Evolutionary conservation across 2,797 vertebrate species (phyloP), one percentile per base, ranked within the genome.

Genomic region (Falco concolor): DNA sequence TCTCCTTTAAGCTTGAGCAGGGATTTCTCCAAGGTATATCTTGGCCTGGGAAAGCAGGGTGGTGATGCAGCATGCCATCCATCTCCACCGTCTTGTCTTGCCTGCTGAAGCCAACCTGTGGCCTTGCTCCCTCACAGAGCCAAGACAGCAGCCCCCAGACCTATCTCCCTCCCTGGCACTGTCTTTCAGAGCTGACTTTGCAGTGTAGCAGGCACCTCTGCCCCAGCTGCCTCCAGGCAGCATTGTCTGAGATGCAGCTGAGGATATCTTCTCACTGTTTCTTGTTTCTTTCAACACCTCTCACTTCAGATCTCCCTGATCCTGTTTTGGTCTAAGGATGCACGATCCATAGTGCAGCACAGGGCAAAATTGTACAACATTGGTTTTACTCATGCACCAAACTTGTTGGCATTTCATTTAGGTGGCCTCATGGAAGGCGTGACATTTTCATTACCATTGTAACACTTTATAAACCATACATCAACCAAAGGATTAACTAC

Each of bases 341-440:
- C 16, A 25, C 0, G 2, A 40, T 22, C 9, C 61, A 4, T 6
- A 74, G 69, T 6, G 42, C 0, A 0, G 77, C 74, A 56, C 28
- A 0, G 0, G 30, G 36, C 22, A 72, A 83, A 91, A 47, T 5
- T 2, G 1, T 36, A 36, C 38, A 80, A 36, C 30, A 23, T 54
- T 61, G 28, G 4, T 75, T 78, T 78, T 32, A 56, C 57, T 36
- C 63, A 4, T 38, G 50, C 19, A 61, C 20, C 1, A 1, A 1
- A 53, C 57, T 83, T 81, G 45, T 23, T 76, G 69, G 65, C 64
- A 23, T 68, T 87, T 84, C 18, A 16, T 24, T 65, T 36, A 18
- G 67, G 49, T n/a, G 14, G 6, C 20, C 17, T 73, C 23, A 34
- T 10, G 59, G 56, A 80, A 52, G 11, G 36, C 52, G 40, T 2